Evolutionary conservation across 35 echinoderm and acorn worm species (phyloP).

Genomic region (Diadema setosum): DNA sequence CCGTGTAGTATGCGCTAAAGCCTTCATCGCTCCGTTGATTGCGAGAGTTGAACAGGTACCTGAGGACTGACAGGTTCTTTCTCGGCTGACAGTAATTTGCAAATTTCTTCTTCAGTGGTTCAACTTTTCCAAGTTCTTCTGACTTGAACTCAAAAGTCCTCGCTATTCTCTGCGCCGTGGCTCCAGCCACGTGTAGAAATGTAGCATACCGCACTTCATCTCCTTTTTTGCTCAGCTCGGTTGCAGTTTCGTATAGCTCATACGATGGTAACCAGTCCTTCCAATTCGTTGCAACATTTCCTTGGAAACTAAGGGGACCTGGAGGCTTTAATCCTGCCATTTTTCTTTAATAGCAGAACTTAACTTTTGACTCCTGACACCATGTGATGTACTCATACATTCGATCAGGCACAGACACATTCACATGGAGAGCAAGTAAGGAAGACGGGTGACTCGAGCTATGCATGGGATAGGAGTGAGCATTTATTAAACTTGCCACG

Average conservation of each 20-base stretch:
- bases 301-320: background rate
- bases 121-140: background rate
- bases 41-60: conserved; percentile 54
- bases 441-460: too few species aligned
- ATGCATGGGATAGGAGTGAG: too few species aligned
- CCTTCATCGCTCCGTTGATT: conserved; percentile 9
- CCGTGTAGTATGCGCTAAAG: conserved; percentile 15
- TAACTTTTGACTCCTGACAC: background rate
- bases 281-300: conserved; percentile 8
- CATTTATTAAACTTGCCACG: too few species aligned
- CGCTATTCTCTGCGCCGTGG: background rate
- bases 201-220: background rate
- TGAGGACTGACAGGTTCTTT: conserved; percentile 14
- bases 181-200: background rate
- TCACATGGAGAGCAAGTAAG: too few species aligned
- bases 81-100: conserved; percentile 2
- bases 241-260: background rate
- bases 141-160: background rate
- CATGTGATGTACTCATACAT: background rate
- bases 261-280: background rate
- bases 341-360: background rate
- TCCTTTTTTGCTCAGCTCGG: background rate
- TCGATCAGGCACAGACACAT: too few species aligned
- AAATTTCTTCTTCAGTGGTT: background rate
- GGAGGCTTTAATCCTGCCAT: background rate